Conservation (phyloP, 2,888 invertebrate species). For the Panzeria rudis region DNA sequence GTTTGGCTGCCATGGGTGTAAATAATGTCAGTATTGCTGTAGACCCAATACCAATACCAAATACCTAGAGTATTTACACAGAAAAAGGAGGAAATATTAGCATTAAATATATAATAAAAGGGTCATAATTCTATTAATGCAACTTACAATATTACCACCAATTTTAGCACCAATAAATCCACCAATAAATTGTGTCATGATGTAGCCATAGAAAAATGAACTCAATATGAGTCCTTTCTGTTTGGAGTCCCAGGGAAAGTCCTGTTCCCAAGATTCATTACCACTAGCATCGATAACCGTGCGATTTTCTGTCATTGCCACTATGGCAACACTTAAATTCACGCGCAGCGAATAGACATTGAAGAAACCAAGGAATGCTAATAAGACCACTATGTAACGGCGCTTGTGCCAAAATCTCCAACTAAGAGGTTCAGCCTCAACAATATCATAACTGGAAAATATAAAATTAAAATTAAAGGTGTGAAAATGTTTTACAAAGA, state of each 20-base stretch:
- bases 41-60: constrained; percentile 90
- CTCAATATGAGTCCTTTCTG: constrained; percentile 91
- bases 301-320: constrained; percentile 93
- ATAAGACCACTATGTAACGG: constrained; percentile 89
- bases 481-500: constrained; percentile 9
- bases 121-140: background rate
- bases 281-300: constrained; percentile 87
- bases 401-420: constrained; percentile 91
- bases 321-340: constrained; percentile 96
- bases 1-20: constrained; percentile 90
- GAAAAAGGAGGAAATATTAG: background rate
- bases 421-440: constrained; percentile 82
- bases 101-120: constrained; percentile 73
- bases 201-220: constrained; percentile 95
- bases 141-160: constrained; percentile 90
- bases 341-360: constrained; percentile 93
- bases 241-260: constrained; percentile 92
- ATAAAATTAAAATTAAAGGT: constrained; percentile 40
- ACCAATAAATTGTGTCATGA: constrained; percentile 92
- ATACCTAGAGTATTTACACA: constrained; percentile 84
- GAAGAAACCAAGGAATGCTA: constrained; percentile 94
- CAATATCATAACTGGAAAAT: constrained; percentile 76
- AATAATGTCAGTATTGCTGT: constrained; percentile 92
- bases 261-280: constrained; percentile 87
- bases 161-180: constrained; percentile 92